phyloP scores from a whole-genome alignment of 2,888 invertebrate species.

The Eilema caniola region DNA sequence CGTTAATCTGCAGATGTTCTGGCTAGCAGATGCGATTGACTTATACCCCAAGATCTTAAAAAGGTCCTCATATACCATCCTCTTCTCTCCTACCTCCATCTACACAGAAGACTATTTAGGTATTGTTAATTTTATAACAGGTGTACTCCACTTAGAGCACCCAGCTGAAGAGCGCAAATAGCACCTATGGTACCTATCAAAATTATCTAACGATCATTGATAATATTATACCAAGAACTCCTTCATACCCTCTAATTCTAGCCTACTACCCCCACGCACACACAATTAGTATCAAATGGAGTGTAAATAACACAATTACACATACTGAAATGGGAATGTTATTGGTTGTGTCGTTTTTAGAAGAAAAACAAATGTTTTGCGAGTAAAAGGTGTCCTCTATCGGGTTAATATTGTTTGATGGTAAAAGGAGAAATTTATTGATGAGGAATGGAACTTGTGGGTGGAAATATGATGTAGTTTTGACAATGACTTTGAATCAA shows the following conservation, averaged over 20 bases:
- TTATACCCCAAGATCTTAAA: no score
- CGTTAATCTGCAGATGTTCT: no score
- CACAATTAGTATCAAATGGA: slow-evolving; percentile 59
- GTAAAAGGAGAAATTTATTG: background rate
- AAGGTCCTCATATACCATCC: no score
- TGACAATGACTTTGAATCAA: background rate
- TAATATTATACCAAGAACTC: background rate
- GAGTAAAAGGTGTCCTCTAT: slow-evolving; percentile 28
- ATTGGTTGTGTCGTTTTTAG: slow-evolving; percentile 28
- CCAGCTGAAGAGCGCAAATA: no score
- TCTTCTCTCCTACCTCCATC: no score
- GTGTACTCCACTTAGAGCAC: no score
- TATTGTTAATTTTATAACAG: no score
- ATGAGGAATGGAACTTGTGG: background rate
- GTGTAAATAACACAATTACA: slow-evolving; percentile 51
- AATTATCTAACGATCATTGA: background rate
- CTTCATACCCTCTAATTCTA: slow-evolving; percentile 35
- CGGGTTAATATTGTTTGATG: background rate
- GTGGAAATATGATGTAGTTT: background rate
- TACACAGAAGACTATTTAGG: no score
- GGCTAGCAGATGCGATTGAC: no score
- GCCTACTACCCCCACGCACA: slow-evolving; percentile 3
- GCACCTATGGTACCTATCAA: no score
- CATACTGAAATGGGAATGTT: slow-evolving; percentile 20
- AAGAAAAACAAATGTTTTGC: slow-evolving; percentile 20